These are phyloP conservation scores for Eurytoma californica DNA, from an alignment of 2,888 invertebrate species.

Conservation along the genomic window DNA sequence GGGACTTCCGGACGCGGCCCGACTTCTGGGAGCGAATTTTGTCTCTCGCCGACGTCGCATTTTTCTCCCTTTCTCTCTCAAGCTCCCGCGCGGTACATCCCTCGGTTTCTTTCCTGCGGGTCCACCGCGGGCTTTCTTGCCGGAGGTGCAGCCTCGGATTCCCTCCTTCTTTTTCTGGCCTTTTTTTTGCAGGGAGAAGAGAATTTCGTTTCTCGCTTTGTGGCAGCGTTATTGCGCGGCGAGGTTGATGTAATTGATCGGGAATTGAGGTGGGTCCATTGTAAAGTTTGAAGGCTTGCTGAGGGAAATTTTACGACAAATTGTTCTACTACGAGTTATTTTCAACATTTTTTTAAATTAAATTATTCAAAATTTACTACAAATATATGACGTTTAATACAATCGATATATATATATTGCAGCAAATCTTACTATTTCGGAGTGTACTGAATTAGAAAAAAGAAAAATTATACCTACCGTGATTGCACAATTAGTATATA, in stretches of 20 bases:
- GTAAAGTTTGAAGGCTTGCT: background rate
- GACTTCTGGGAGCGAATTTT: conserved; percentile 56
- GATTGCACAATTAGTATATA: too few species aligned
- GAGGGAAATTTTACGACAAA: conserved; percentile 20
- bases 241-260: conserved; percentile 37
- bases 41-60: conserved; percentile 49
- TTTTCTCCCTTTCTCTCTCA: conserved; percentile 20
- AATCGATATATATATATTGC: too few species aligned
- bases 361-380: too few species aligned
- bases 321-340: background rate
- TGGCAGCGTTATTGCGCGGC: conserved; percentile 19
- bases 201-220: conserved; percentile 19
- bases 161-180: background rate
- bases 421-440: too few species aligned
- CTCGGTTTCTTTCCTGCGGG: conserved; percentile 7
- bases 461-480: too few species aligned
- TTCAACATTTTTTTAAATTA: too few species aligned
- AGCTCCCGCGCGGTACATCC: background rate
- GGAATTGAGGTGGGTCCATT: background rate
- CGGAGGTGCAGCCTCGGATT: background rate
- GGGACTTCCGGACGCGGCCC: conserved; percentile 54
- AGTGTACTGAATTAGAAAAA: too few species aligned
- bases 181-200: background rate
- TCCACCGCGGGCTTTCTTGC: too few species aligned
- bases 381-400: too few species aligned